Percentiles rank a stretch among this genome's conserved stretches.
Evolutionary conservation across 2,888 invertebrate species (phyloP).

Genomic region (Alsophila aescularia): DNA sequence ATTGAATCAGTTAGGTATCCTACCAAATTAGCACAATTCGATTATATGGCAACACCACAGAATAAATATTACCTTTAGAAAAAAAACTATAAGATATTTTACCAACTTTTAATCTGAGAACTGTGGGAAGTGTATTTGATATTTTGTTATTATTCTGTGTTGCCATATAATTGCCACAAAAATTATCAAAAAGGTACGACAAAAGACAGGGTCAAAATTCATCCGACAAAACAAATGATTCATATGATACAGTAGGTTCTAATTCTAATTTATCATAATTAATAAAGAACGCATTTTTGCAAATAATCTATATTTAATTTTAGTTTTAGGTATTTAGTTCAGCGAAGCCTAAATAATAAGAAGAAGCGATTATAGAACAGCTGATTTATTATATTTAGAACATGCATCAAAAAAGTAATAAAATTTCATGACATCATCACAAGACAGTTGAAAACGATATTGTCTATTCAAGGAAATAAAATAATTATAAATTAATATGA

Average conservation of each 20-base stretch:
- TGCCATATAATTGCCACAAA: conserved; percentile 44
- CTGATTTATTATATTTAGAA: conserved; percentile 23
- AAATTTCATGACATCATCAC: conserved; percentile 14
- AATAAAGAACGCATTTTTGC: conserved; percentile 11
- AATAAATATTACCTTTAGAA: conserved; percentile 28
- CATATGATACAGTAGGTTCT: conserved; percentile 47
- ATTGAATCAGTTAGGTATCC: conserved; percentile 23
- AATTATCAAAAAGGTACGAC: conserved; percentile 32
- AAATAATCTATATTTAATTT: conserved; percentile 19
- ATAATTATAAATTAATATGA: not conserved
- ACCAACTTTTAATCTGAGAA: not conserved
- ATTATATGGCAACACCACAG: conserved; percentile 43
- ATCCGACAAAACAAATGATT: conserved; percentile 65
- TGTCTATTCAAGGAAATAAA: conserved; percentile 47
- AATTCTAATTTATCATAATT: conserved; percentile 27
- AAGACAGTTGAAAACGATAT: conserved; percentile 26
- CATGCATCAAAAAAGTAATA: conserved; percentile 49
- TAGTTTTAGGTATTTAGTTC: conserved; percentile 39
- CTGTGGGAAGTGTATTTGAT: not conserved
- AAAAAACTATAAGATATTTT: not conserved
- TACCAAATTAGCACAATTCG: not conserved
- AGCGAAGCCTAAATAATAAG: conserved; percentile 81
- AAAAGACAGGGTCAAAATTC: conserved; percentile 66
- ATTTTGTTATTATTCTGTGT: conserved; percentile 49
- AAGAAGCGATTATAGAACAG: conserved; percentile 66